Base-by-base conservation (phyloP, 2,113 vertebrate genomes). In the Neodon shergylaensis region DNA sequence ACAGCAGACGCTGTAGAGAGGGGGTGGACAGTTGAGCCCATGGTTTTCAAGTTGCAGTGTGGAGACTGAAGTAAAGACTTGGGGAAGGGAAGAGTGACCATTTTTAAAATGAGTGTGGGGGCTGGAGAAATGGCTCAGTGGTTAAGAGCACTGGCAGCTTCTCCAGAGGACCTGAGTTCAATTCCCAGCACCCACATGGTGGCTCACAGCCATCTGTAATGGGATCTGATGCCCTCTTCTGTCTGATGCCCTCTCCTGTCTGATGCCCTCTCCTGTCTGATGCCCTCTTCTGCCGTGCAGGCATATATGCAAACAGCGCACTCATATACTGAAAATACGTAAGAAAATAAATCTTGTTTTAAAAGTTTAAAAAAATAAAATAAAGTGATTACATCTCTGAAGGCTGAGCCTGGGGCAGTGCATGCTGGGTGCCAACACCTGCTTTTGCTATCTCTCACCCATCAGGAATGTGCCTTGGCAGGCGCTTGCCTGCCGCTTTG, bases 61-160 rank as follows among this genome's bases (percentile, higher is more conserved):
- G 85, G 58, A 96, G n/a, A 54, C 49, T 44, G 70, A 83, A 94
- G 76, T 81, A 19, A 58, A 58, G 54, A 79, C 44, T 8, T 8
- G 76, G 74, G 95, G 96, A 92, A 94, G 84, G 76, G 39, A 90
- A 90, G 4, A 44, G 70, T 84, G 78, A 90, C 70, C 61, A 3
- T 90, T 93, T 94, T 84, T 95, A 66, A 96, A 90, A 70, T 72
- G 94, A 87, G 90, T 39, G 66, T 42, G 61, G 83, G 42, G 89
- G 36, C 36, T n/a, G 36, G 17, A 72, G 17, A n/a, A 21, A 72
- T n/a, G 36, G 36, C 36, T 72, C 36, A 19, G 7, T 72, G 36
- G 17, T 72, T 72, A 72, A 72, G 70, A 39, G 70, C 22, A 72
- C 70, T 8, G 70, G 36, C 3, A 1, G 70, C 70, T 21, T 19